phyloP scores from a whole-genome alignment of 2,797 vertebrate species.

The Mionectes olivaceus region DNA sequence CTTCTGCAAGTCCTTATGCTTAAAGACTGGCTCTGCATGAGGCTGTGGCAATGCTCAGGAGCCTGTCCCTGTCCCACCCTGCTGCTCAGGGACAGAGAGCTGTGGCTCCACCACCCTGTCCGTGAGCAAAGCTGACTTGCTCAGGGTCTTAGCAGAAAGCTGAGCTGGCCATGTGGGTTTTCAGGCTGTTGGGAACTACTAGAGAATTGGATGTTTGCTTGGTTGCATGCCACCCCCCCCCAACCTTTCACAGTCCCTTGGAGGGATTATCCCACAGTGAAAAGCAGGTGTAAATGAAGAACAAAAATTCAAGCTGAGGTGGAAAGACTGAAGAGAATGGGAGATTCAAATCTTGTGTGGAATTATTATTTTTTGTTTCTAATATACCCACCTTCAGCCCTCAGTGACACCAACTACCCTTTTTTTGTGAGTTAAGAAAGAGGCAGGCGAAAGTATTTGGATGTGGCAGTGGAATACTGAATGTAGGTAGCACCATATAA shows the following conservation, averaged over 20 bases:
- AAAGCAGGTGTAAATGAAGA: no score
- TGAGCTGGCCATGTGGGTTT: background rate
- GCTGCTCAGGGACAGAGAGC: background rate
- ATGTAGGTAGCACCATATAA: no score
- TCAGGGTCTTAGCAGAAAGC: background rate
- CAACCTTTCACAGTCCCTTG: background rate
- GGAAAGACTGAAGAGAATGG: no score
- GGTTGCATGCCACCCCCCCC: background rate
- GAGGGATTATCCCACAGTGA: no score
- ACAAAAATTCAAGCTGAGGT: no score
- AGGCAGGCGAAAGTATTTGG: no score
- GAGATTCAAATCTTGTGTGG: no score
- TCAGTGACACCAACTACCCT: no score
- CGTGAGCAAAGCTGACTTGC: background rate
- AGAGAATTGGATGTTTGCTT: background rate
- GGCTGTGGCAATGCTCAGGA: background rate
- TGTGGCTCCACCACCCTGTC: fast-evolving
- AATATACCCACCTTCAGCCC: no score
- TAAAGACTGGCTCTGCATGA: background rate
- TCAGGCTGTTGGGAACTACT: background rate
- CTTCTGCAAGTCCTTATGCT: background rate
- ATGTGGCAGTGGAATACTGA: no score
- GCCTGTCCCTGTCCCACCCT: fast-evolving
- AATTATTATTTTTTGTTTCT: no score
- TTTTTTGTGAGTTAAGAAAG: no score